Base-by-base conservation (phyloP, 2,888 invertebrate genomes). In the Melieria crassipennis region DNA sequence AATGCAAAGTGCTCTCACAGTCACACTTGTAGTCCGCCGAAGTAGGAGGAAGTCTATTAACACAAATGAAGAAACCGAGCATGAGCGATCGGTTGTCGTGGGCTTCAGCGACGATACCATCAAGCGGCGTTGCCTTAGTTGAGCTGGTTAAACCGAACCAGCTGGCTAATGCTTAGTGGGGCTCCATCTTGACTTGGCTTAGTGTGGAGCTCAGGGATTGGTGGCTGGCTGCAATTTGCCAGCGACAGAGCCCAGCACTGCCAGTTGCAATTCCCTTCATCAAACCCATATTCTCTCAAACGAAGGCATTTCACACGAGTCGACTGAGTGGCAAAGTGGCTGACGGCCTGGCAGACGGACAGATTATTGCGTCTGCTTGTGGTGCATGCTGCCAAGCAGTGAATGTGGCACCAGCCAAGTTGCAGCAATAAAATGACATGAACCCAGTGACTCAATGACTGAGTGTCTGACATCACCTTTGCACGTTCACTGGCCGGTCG, bases 11-110 rank as follows among this genome's bases (percentile, higher is more conserved):
- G 9, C 50, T 11, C 52, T n/a, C 52, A 52, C 52, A 56, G 3
- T 13, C 52, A 2, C 11, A 50, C 9, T 9, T 50, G 50, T 11
- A 50, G 11, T 11, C 9, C 48, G 48, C 13, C 50, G 61, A 50
- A 61, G 68, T 67, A 75, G 67, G 61, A 71, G 71, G 67, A 70
- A 73, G 74, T 76, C 75, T 76, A 70, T 70, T 70, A 70, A 60
- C 55, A 48, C 55, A 61, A 70, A 65, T 61, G 61, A 65, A 65
- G 65, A 47, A 57, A 65, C 47, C 48, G 56, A 69, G 65, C 60
- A 65, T 60, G 63, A 63, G 65, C 65, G 65, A 70, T 65, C 61
- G 58, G 65, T 72, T 52, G 52, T 52, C 52, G 52, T 52, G 52
- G 52, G 52, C 13, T 52, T 52, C 7, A 7, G 13, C 11, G 52